Conservation (phyloP, 2,888 invertebrate genomes). For the Drosophila hamatofila region DNA sequence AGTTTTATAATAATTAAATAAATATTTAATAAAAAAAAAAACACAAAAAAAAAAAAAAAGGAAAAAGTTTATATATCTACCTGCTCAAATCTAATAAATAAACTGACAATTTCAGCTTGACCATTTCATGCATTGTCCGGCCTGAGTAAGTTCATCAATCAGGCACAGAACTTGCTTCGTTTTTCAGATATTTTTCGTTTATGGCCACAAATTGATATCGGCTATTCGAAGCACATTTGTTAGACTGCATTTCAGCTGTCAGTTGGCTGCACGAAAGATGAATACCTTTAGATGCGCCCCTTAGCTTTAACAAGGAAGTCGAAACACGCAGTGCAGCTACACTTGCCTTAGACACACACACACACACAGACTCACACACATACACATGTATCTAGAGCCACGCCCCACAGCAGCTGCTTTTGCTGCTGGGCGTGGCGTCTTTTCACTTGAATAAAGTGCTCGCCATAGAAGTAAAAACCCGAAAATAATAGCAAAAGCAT, state of each 20-base stretch:
- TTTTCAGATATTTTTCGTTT: background rate
- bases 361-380: background rate
- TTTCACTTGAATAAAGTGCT: slow-evolving; percentile 53
- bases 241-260: slow-evolving; percentile 4
- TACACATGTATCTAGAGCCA: background rate
- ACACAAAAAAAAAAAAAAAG: no score
- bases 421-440: slow-evolving; percentile 46
- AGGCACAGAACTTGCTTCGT: background rate
- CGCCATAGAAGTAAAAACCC: slow-evolving; percentile 41
- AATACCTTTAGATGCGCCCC: slow-evolving; percentile 16
- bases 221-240: slow-evolving; percentile 3
- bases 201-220: slow-evolving; percentile 5
- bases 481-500: slow-evolving; percentile 58
- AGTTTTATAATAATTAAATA: no score
- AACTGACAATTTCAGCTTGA: no score
- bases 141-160: slow-evolving; percentile 8
- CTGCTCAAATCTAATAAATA: no score
- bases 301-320: slow-evolving; percentile 28
- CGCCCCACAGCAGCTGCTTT: slow-evolving; percentile 9
- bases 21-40: no score
- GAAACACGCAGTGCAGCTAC: slow-evolving; percentile 3
- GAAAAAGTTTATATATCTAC: no score
- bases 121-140: background rate
- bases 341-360: background rate
- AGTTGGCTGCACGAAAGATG: background rate